Percentiles rank a stretch among this genome's conserved stretches.
Evolutionary conservation across 2,113 vertebrate genomes (phyloP).

Genomic region (Vanacampus margaritifer): DNA sequence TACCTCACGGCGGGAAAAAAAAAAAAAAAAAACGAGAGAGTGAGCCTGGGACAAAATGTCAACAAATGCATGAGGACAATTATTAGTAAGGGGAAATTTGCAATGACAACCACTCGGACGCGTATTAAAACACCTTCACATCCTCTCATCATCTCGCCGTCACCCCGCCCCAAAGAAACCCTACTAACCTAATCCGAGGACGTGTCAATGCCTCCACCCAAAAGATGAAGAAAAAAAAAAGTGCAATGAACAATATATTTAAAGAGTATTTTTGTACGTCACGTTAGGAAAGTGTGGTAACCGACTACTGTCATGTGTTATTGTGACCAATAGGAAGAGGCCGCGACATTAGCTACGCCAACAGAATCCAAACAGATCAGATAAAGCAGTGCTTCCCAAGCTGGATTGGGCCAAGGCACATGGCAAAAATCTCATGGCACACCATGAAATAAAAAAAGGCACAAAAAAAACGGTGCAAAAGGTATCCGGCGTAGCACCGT

Average conservation of each 20-base stretch:
- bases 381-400: neutral
- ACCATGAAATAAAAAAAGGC: no score
- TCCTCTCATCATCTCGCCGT: slow-evolving; percentile 34
- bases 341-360: neutral
- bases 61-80: slow-evolving; percentile 51
- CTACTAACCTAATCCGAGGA: slow-evolving; percentile 24
- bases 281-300: slow-evolving; percentile 11
- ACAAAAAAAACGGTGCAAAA: no score
- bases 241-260: slow-evolving; percentile 62
- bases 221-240: slow-evolving; percentile 14
- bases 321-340: slow-evolving; percentile 22
- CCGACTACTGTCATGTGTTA: slow-evolving; percentile 24
- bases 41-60: slow-evolving; percentile 9
- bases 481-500: no score
- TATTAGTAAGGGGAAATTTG: slow-evolving; percentile 52
- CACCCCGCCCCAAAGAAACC: slow-evolving; percentile 49
- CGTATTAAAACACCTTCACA: slow-evolving; percentile 32
- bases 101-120: slow-evolving; percentile 58
- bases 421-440: neutral
- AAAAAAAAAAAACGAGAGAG: neutral
- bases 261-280: slow-evolving; percentile 60
- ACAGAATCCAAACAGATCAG: neutral
- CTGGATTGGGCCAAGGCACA: neutral
- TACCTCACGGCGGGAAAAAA: slow-evolving; percentile 52
- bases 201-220: slow-evolving; percentile 40